phyloP scores from a whole-genome alignment of 2,113 vertebrate genomes.

The Tenebrosternarchus preto region DNA sequence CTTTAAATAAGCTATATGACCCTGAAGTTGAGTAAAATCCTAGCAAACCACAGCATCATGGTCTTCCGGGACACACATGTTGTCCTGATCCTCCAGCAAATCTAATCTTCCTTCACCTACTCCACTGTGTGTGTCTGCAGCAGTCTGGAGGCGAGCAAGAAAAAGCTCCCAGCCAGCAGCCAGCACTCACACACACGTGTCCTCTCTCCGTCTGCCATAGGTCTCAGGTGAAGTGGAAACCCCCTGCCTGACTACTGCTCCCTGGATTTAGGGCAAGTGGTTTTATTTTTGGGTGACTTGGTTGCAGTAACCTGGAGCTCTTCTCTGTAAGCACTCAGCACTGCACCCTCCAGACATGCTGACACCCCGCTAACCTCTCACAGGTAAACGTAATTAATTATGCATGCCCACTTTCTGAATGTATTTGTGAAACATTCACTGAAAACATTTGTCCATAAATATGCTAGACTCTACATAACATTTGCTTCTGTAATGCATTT shows the following conservation, averaged over 20 bases:
- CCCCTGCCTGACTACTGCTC: constrained; percentile 55
- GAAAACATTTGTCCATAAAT: not conserved
- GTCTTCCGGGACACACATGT: too few species aligned
- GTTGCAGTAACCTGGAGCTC: not conserved
- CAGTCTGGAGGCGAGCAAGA: constrained; percentile 63
- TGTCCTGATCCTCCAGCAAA: too few species aligned
- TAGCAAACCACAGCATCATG: too few species aligned
- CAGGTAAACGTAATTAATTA: constrained; percentile 74
- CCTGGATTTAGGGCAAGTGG: constrained; percentile 60
- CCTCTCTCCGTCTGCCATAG: not conserved
- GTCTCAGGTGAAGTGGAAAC: constrained; percentile 71
- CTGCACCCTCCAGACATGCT: constrained; percentile 61
- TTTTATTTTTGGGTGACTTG: constrained; percentile 80
- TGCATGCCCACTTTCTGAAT: not conserved
- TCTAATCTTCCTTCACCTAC: too few species aligned
- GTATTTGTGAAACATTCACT: not conserved
- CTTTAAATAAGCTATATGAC: too few species aligned
- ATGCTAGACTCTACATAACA: not conserved
- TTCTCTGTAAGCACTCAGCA: constrained; percentile 51
- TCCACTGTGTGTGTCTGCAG: not conserved
- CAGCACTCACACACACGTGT: not conserved
- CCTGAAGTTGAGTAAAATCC: too few species aligned
- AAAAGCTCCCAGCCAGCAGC: constrained; percentile 34
- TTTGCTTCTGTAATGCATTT: not conserved
- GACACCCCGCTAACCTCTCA: constrained; percentile 25